Percentiles rank a stretch among this genome's conserved stretches.
phyloP scores from a whole-genome alignment of 2,113 vertebrate genomes.

The Labeo rohita region DNA sequence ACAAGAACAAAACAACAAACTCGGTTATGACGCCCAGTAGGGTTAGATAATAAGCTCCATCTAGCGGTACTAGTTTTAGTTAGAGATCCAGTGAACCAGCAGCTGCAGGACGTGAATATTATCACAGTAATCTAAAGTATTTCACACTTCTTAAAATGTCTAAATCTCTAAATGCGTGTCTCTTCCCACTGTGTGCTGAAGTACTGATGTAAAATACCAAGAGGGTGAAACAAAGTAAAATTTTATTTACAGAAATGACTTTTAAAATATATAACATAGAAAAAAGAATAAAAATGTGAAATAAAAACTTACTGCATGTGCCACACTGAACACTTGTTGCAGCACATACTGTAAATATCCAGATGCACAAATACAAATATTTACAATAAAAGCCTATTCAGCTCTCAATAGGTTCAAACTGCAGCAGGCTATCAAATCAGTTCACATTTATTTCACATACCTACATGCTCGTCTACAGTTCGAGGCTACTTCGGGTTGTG shows the following conservation, averaged over 20 bases:
- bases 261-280: slow-evolving; percentile 30
- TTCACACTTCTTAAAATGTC: background rate
- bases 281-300: slow-evolving; percentile 12
- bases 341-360: background rate
- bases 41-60: background rate
- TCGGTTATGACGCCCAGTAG: background rate
- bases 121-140: background rate
- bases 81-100: background rate
- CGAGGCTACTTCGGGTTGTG: background rate
- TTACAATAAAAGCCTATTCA: background rate
- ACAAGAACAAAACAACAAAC: background rate
- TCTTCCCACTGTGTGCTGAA: background rate
- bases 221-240: background rate
- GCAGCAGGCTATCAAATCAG: background rate
- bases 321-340: background rate
- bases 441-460: background rate
- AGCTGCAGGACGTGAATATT: background rate
- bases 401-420: background rate
- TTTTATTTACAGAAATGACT: slow-evolving; percentile 44
- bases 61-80: background rate
- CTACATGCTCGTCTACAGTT: background rate
- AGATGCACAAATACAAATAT: slow-evolving; percentile 8
- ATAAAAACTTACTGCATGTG: background rate
- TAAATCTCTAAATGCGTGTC: background rate
- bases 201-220: background rate